phyloP scores from a whole-genome alignment of 2,113 vertebrate genomes.

The Noturus placidus region DNA sequence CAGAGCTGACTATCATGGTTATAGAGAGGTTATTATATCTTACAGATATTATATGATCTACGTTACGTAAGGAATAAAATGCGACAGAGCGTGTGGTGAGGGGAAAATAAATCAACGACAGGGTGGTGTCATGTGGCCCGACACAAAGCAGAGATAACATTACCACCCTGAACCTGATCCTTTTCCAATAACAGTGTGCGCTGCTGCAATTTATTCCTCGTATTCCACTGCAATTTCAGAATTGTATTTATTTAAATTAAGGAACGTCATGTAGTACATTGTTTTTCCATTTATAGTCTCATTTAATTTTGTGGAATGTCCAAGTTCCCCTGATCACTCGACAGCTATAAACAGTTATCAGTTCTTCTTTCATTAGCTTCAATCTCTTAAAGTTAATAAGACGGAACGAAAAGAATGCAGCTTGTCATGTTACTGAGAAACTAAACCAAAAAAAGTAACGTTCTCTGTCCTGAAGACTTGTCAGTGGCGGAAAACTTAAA shows the following conservation, averaged over 20 bases:
- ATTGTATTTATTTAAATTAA: background rate
- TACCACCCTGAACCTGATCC: background rate
- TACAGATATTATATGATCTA: background rate
- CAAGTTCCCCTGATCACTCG: no score
- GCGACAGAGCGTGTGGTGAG: background rate
- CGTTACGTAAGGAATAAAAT: background rate
- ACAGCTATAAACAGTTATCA: background rate
- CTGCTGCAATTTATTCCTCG: background rate
- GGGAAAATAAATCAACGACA: background rate
- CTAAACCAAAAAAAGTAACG: background rate
- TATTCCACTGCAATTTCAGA: background rate
- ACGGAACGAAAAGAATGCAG: background rate
- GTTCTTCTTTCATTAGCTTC: background rate
- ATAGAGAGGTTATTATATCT: background rate
- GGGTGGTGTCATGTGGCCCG: background rate
- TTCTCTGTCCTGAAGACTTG: background rate
- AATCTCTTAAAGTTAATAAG: background rate
- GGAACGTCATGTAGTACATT: background rate
- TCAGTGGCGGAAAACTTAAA: background rate
- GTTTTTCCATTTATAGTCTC: background rate
- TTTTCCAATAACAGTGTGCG: background rate
- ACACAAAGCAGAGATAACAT: background rate
- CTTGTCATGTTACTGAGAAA: background rate
- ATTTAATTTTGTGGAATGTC: background rate
- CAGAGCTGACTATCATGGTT: background rate